Evolutionary conservation across 2,888 invertebrate genomes (phyloP), one percentile per base, ranked within the genome.

Genomic region (Harpalus rubripes): DNA sequence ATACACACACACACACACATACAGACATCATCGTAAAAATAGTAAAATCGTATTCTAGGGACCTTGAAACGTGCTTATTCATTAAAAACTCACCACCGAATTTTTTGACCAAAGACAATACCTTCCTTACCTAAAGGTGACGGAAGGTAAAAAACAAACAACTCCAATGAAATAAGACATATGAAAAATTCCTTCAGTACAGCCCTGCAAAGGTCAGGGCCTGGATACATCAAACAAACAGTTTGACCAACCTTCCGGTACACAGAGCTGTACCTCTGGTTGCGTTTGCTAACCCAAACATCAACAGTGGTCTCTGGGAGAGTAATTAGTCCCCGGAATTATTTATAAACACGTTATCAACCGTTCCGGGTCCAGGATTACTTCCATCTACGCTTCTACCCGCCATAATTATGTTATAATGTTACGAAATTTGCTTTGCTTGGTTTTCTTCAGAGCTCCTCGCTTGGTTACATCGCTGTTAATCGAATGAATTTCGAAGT

Each of bases 311-410:
- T 16, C 52, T 59, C 16, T 16, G 61, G 18, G 0, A 12, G 32
- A 59, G 59, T 61, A 79, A 79, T 79, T 79, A 79, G 79, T 26
- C 39, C 59, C 79, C 39, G 22, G 79, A 58, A 79, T 79, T 79
- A 79, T 79, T 79, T 79, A 79, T 79, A 79, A 79, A 79, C 59
- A 59, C 79, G 61, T 79, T 79, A 79, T 41, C 79, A 79, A 41
- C 79, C 44, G 26, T 74, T 74, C 41, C 68, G 32, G n/a, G 15
- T 68, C 68, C 68, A 10, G 68, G 39, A 68, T 39, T 68, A 68
- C 39, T 39, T 18, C 7, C 63, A 10, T 63, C 7, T 68, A 39
- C 63, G 16, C 63, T 18, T 63, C 7, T 68, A 39, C 68, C 39
- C 68, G 39, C 26, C 32, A 68, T 68, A 68, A 68, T 68, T 68